Evolutionary conservation across 2,113 vertebrate genomes (phyloP).

Genomic region (Vulpes lagopus): DNA sequence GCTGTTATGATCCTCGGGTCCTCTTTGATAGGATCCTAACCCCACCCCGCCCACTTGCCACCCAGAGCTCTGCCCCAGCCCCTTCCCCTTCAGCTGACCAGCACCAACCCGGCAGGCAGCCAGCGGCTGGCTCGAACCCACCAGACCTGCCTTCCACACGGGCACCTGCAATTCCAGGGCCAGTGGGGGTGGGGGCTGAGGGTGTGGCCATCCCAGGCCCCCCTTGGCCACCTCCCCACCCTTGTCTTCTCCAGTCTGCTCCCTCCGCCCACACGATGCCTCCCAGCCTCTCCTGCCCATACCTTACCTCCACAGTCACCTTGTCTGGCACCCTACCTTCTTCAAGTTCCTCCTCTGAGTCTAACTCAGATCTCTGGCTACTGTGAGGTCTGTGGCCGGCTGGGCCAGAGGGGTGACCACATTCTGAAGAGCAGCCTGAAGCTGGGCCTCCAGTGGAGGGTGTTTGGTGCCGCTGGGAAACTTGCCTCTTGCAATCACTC

Average conservation of each 20-base stretch:
- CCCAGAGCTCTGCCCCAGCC: constrained; percentile 68
- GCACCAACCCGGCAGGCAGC: constrained; percentile 4
- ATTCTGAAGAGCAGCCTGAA: fast-evolving
- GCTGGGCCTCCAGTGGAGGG: no score
- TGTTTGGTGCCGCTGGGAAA: no score
- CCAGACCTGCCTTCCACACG: neutral
- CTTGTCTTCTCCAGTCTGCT: neutral
- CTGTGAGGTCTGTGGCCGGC: fast-evolving
- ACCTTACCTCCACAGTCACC: neutral
- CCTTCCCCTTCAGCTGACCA: constrained; percentile 84
- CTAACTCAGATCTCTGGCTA: neutral
- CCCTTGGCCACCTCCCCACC: neutral
- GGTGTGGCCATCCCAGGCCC: neutral
- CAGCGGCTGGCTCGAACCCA: neutral
- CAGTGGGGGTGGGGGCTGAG: neutral
- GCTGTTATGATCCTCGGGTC: neutral
- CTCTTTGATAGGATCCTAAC: neutral
- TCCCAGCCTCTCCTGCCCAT: neutral
- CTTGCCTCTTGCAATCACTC: neutral
- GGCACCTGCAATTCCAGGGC: neutral
- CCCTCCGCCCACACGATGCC: fast-evolving
- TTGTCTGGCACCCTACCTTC: neutral
- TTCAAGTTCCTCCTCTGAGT: neutral
- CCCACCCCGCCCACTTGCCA: neutral
- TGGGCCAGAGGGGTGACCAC: neutral